Percentiles rank a stretch among this genome's conserved stretches.
phyloP scores from a whole-genome alignment of 2,888 invertebrate species.

The Eilema griseolum region DNA sequence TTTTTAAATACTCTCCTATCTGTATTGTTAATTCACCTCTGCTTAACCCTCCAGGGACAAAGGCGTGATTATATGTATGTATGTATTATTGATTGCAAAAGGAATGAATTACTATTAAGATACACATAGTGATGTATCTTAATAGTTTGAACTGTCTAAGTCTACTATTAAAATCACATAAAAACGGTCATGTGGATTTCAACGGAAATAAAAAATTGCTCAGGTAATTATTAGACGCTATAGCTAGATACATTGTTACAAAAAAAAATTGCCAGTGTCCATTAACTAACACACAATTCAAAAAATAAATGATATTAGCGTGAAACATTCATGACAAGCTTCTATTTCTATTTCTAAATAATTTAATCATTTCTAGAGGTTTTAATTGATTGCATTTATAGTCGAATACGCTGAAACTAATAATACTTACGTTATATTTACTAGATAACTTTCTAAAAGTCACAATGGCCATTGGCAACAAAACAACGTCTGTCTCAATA shows the following conservation, averaged over 20 bases:
- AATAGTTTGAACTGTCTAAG: too few species aligned
- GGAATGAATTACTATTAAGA: too few species aligned
- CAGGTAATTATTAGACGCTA: neutral
- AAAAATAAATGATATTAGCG: neutral
- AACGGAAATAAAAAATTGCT: neutral
- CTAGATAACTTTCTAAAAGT: constrained; percentile 25
- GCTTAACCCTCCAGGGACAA: too few species aligned
- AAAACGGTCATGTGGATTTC: neutral
- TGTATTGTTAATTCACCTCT: too few species aligned
- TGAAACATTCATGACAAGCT: neutral
- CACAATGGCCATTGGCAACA: constrained; percentile 34
- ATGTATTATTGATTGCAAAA: too few species aligned
- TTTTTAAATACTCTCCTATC: too few species aligned
- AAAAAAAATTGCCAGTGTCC: neutral
- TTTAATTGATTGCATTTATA: neutral
- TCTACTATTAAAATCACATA: neutral
- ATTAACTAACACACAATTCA: neutral
- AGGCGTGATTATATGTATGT: too few species aligned
- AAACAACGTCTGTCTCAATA: neutral
- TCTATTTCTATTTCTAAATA: neutral
- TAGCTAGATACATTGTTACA: neutral
- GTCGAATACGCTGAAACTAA: neutral
- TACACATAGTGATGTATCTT: too few species aligned
- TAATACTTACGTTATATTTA: neutral
- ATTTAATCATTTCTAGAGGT: neutral